A percentile compares a stretch with the other conserved stretches of the same genome.
Evolutionary conservation across 2,797 vertebrate species (phyloP).

Genomic region (Coendou prehensilis): DNA sequence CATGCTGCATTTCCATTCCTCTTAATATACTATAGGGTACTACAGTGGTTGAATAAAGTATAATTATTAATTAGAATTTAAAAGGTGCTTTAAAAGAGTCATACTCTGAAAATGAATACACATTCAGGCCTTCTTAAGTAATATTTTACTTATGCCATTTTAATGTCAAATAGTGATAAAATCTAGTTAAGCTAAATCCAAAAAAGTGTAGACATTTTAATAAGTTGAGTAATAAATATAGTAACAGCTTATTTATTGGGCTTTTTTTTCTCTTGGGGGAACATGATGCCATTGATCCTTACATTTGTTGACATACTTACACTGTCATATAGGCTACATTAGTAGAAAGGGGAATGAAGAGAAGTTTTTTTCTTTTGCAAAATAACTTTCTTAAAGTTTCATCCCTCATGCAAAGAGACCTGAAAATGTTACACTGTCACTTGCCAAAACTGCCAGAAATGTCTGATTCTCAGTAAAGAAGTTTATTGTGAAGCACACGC

Average conservation of each 20-base stretch:
- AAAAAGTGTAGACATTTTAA: not conserved
- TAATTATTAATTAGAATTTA: not conserved
- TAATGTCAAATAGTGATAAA: not conserved
- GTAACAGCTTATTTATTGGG: not conserved
- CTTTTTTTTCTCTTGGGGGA: not conserved
- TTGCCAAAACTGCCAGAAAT: slow-evolving; percentile 17
- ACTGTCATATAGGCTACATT: not conserved
- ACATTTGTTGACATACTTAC: not conserved
- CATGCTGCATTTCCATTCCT: not conserved
- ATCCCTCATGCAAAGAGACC: not conserved
- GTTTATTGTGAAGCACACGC: not conserved
- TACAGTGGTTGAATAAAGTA: not conserved
- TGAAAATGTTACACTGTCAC: slow-evolving; percentile 16
- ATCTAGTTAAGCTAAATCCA: not conserved
- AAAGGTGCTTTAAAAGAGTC: not conserved
- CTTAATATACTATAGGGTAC: not conserved
- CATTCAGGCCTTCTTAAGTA: not conserved
- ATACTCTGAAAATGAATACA: not conserved
- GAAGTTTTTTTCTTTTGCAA: not conserved
- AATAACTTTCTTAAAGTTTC: slow-evolving; percentile 22
- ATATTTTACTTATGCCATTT: not conserved
- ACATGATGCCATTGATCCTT: not conserved
- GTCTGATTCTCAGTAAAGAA: not conserved
- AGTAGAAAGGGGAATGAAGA: not conserved
- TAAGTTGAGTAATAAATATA: not conserved